Conservation (phyloP, 1,140 invertebrate species). For the Bombus sylvicola region DNA sequence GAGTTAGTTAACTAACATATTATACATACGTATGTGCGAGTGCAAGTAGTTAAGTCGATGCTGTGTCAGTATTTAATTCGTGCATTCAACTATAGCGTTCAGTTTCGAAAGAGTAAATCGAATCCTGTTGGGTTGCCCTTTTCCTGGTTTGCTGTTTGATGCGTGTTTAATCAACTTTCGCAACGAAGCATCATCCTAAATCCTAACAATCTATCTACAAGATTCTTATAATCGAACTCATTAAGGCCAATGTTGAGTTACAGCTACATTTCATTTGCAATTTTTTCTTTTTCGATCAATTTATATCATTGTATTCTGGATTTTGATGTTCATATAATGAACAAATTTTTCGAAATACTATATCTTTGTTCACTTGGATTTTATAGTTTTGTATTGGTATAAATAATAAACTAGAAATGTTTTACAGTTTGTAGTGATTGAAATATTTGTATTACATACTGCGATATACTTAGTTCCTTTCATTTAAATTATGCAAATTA, state of each 20-base stretch:
- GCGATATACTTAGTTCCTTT: too few species aligned
- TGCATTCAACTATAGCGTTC: not conserved
- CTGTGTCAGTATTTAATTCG: not conserved
- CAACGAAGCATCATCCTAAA: not conserved
- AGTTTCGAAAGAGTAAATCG: not conserved
- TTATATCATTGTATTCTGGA: not conserved
- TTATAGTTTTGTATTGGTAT: not conserved
- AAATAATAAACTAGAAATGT: too few species aligned
- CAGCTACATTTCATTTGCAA: not conserved
- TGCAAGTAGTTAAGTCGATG: slow-evolving; percentile 1
- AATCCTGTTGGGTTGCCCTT: not conserved
- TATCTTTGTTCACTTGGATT: not conserved
- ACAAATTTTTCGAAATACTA: not conserved
- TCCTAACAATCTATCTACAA: not conserved
- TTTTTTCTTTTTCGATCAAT: not conserved
- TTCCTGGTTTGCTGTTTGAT: not conserved
- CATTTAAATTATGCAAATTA: too few species aligned
- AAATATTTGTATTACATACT: too few species aligned
- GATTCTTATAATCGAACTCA: not conserved
- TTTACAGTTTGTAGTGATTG: too few species aligned
- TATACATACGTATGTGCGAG: not conserved
- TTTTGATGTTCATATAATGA: not conserved
- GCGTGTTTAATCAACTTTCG: not conserved
- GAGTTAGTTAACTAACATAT: not conserved
- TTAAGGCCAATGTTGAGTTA: not conserved